phyloP scores from a whole-genome alignment of 1,140 invertebrate species.

The Drosophila grimshawi region DNA sequence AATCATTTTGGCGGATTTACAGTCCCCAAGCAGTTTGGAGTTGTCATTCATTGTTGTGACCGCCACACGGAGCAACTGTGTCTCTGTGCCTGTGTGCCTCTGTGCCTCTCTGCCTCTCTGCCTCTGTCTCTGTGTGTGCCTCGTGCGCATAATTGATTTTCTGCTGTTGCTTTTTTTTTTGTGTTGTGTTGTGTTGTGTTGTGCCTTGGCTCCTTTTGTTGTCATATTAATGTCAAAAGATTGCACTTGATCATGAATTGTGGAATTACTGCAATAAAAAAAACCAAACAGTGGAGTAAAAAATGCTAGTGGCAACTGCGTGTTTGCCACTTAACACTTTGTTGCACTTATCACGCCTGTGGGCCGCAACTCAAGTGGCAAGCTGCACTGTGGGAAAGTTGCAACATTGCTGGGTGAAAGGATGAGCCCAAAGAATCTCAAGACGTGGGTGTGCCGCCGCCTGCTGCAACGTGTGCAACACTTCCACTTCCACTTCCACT shows the following conservation, averaged over 20 bases:
- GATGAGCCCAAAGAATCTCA: conserved; percentile 29
- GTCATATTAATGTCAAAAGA: conserved; percentile 83
- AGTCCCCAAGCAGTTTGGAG: conserved; percentile 26
- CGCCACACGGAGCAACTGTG: neutral
- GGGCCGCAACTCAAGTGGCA: conserved; percentile 31
- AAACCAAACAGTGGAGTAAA: neutral
- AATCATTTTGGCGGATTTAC: conserved; percentile 54
- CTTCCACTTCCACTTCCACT: conserved; percentile 19
- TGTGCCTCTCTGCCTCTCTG: neutral
- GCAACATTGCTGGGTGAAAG: conserved; percentile 47
- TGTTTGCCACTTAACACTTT: conserved; percentile 73
- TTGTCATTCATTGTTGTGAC: conserved; percentile 51
- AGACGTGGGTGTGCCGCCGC: conserved; percentile 28
- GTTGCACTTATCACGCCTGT: conserved; percentile 32
- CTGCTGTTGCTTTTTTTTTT: neutral
- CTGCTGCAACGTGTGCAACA: neutral
- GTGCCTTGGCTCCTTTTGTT: conserved; percentile 58
- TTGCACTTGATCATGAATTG: conserved; percentile 83
- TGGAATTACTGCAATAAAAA: conserved; percentile 32
- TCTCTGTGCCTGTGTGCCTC: neutral
- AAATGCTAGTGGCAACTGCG: conserved; percentile 39
- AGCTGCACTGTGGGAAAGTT: conserved; percentile 52
- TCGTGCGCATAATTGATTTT: conserved; percentile 78
- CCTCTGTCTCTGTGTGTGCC: conserved; percentile 40
- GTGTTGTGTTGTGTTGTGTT: too few relatives aligned